These are phyloP conservation scores for Pseudopipra pipra DNA, from an alignment of 2,113 vertebrate species.

Conservation along the genomic window DNA sequence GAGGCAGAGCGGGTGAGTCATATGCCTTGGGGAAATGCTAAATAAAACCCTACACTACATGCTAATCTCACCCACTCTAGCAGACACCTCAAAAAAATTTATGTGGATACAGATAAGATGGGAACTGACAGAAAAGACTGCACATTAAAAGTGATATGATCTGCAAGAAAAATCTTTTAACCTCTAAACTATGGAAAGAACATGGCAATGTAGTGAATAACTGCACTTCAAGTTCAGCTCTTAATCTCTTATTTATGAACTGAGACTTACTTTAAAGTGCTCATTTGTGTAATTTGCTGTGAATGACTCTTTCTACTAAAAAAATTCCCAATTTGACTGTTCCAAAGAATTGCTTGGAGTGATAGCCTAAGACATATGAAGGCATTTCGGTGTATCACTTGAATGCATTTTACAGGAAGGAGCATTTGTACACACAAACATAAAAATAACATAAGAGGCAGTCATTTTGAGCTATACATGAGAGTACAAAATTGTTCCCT, in stretches of 20 bases:
- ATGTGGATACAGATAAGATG: background rate
- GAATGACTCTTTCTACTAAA: background rate
- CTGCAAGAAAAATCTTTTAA: background rate
- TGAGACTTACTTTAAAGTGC: background rate
- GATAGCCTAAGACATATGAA: background rate
- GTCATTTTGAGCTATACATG: background rate
- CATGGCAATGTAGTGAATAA: background rate
- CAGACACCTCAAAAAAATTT: constrained; percentile 22
- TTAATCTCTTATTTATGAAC: background rate
- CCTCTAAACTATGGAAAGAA: background rate
- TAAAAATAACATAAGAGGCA: background rate
- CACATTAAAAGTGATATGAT: background rate
- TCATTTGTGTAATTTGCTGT: background rate
- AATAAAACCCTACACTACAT: constrained; percentile 25
- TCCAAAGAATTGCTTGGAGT: background rate
- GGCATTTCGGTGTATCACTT: background rate
- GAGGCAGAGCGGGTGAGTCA: background rate
- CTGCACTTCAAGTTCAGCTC: background rate
- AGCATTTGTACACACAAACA: background rate
- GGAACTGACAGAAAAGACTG: constrained; percentile 9
- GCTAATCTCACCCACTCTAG: constrained; percentile 22
- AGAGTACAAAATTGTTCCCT: background rate
- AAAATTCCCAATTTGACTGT: background rate
- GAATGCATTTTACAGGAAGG: background rate
- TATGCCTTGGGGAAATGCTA: constrained; percentile 3